Conservation (phyloP, 2,113 vertebrate genomes). For the Prionailurus viverrinus region DNA sequence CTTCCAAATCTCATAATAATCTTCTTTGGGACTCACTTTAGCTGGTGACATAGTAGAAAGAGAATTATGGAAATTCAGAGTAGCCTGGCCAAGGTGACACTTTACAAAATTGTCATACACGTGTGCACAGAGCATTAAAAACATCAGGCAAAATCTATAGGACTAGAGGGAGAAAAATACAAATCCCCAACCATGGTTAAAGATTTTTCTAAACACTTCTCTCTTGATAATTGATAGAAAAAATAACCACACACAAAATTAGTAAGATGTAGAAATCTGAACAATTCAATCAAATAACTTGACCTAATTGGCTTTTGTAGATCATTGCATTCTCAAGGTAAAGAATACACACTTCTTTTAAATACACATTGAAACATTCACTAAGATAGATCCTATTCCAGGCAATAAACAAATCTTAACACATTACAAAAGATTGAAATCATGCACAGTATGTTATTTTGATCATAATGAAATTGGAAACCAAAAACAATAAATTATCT, state of each 20-base stretch:
- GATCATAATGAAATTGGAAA: neutral
- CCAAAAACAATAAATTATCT: neutral
- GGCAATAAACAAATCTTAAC: neutral
- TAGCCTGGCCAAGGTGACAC: neutral
- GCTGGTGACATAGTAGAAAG: neutral
- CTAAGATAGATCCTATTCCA: neutral
- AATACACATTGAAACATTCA: neutral
- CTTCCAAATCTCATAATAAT: neutral
- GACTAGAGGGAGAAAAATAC: neutral
- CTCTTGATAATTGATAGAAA: neutral
- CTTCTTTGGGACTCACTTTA: neutral
- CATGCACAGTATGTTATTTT: neutral
- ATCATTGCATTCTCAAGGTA: neutral
- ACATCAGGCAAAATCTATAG: neutral
- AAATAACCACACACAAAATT: neutral
- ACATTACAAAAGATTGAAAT: conserved; percentile 15
- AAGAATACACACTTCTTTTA: neutral
- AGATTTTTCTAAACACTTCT: neutral
- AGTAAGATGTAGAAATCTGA: neutral
- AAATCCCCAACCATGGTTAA: neutral
- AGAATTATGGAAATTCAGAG: neutral
- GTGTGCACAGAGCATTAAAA: neutral
- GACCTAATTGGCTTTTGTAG: neutral
- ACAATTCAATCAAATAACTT: neutral
- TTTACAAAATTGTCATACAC: neutral